Percentiles rank a stretch among this genome's conserved stretches.
These are phyloP conservation scores for Drosophila pandora DNA, from an alignment of 1,140 invertebrate genomes.

Conservation along the genomic window DNA sequence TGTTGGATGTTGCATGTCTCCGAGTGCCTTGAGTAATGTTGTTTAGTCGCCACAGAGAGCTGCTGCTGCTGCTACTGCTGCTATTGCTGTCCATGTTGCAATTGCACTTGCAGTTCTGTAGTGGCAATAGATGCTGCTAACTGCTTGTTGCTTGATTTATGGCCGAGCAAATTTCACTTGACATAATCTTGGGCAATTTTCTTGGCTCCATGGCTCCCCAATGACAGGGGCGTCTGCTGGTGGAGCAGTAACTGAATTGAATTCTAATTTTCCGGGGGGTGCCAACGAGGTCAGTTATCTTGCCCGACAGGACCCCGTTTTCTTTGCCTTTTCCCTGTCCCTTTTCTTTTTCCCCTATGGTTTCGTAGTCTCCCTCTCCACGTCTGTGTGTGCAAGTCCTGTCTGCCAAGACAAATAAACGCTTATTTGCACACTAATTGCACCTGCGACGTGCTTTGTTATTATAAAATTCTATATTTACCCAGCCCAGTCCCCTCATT, in stretches of 20 bases:
- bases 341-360: not conserved
- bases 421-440: slow-evolving; percentile 82
- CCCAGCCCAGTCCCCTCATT: slow-evolving; percentile 25
- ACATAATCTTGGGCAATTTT: slow-evolving; percentile 57
- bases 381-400: not conserved
- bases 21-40: slow-evolving; percentile 57
- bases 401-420: slow-evolving; percentile 70
- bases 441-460: slow-evolving; percentile 82
- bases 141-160: slow-evolving; percentile 48
- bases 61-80: not conserved
- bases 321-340: not conserved
- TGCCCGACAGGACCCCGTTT: not conserved
- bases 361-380: slow-evolving; percentile 1
- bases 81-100: slow-evolving; percentile 4
- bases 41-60: slow-evolving; percentile 30
- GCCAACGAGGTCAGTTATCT: slow-evolving; percentile 59
- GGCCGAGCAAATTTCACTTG: slow-evolving; percentile 42
- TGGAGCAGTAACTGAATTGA: slow-evolving; percentile 50
- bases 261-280: slow-evolving; percentile 56
- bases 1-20: slow-evolving; percentile 37
- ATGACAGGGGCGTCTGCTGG: slow-evolving; percentile 11
- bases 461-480: slow-evolving; percentile 82
- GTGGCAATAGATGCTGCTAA: slow-evolving; percentile 14
- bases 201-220: slow-evolving; percentile 42
- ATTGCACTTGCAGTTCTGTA: slow-evolving; percentile 21